A percentile compares a stretch with the other conserved stretches of the same genome.
Conservation (phyloP, 2,888 invertebrate genomes). For the Rotaria magnacalcarata region DNA sequence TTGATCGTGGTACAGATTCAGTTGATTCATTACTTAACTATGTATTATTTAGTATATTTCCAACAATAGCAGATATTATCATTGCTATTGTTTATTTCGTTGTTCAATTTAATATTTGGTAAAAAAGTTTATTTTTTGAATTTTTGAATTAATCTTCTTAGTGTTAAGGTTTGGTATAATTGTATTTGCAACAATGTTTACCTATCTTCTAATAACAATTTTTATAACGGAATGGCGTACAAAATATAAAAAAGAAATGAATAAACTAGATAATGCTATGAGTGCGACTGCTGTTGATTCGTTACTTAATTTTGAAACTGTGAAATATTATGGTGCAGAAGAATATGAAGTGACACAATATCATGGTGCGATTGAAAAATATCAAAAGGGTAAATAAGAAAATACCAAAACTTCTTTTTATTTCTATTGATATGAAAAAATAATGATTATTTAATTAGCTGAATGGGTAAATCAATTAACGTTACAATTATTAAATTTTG, state of each 20-base stretch:
- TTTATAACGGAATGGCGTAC: conserved; percentile 94
- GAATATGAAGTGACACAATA: conserved; percentile 81
- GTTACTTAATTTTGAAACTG: conserved; percentile 92
- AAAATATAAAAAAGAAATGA: conserved; percentile 86
- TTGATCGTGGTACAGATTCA: conserved; percentile 94
- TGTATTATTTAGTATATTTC: conserved; percentile 83
- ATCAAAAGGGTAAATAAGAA: conserved; percentile 64
- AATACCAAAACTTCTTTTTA: no score
- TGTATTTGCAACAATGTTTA: conserved; percentile 61
- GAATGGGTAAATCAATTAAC: conserved; percentile 83
- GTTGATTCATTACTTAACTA: conserved; percentile 74
- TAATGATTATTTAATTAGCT: conserved; percentile 67
- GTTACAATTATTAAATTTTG: conserved; percentile 79
- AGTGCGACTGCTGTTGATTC: conserved; percentile 90
- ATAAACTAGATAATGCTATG: conserved; percentile 83
- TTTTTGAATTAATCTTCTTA: conserved; percentile 62
- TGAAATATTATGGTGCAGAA: conserved; percentile 91
- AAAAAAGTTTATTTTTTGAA: conserved; percentile 82
- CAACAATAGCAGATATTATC: conserved; percentile 84
- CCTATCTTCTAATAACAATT: conserved; percentile 71
- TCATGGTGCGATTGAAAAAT: conserved; percentile 75
- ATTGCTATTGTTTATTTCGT: conserved; percentile 85
- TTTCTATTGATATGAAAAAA: not conserved
- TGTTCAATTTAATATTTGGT: conserved; percentile 81
- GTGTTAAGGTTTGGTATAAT: conserved; percentile 73